Percentiles rank a stretch among this genome's conserved stretches.
Evolutionary conservation across 2,797 vertebrate genomes (phyloP).

Genomic region (Leptoclinus maculatus): DNA sequence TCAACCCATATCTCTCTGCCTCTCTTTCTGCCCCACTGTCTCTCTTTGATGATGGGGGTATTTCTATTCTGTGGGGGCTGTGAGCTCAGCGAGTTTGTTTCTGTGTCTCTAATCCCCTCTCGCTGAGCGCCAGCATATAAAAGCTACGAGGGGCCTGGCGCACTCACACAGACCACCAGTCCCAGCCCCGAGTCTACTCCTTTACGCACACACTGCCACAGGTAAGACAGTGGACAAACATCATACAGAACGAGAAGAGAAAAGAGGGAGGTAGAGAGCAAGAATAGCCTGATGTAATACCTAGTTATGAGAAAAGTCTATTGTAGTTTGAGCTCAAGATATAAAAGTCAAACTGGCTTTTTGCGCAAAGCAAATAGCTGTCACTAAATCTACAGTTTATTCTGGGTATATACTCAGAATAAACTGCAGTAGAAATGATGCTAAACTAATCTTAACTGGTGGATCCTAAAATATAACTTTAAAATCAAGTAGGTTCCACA

Average conservation of each 20-base stretch:
- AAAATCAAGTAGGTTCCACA: not conserved
- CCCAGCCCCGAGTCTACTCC: constrained; percentile 73
- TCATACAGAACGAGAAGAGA: constrained; percentile 27
- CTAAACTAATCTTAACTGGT: not conserved
- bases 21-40: constrained; percentile 47
- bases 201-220: constrained; percentile 78
- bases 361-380: not conserved
- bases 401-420: not conserved
- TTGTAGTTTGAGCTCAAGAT: not conserved
- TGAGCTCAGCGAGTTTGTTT: constrained; percentile 87
- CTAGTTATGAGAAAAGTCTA: not conserved
- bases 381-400: constrained; percentile 13
- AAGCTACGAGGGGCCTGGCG: constrained; percentile 61
- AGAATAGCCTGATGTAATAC: constrained; percentile 2
- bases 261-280: not conserved
- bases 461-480: not conserved
- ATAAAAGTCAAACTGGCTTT: not conserved
- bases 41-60: constrained; percentile 86
- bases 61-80: constrained; percentile 85
- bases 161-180: constrained; percentile 73
- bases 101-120: constrained; percentile 80
- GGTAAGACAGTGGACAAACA: constrained; percentile 81
- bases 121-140: constrained; percentile 81
- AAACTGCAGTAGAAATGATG: not conserved
- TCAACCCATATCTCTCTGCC: constrained; percentile 31